Conservation (phyloP, 2,113 vertebrate genomes). For the Colinus virginianus region DNA sequence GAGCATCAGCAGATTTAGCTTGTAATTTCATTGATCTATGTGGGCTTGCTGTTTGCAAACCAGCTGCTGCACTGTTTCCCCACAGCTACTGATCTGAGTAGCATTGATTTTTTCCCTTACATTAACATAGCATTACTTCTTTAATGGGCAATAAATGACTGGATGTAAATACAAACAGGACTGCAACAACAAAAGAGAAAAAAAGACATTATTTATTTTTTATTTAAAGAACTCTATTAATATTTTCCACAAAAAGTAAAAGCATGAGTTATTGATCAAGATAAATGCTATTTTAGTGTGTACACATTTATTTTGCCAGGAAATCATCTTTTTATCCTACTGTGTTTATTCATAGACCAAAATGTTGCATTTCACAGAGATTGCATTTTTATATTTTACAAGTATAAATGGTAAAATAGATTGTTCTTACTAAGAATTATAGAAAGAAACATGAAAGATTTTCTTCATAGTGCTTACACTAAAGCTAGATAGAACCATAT, state of each 20-base stretch:
- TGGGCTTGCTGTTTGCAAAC: slow-evolving; percentile 88
- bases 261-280: slow-evolving; percentile 78
- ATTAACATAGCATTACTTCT: slow-evolving; percentile 92
- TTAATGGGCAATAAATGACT: slow-evolving; percentile 91
- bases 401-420: slow-evolving; percentile 37
- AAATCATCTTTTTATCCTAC: slow-evolving; percentile 57
- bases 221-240: slow-evolving; percentile 78
- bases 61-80: slow-evolving; percentile 87
- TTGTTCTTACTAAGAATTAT: slow-evolving; percentile 33
- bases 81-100: slow-evolving; percentile 90
- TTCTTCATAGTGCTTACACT: slow-evolving; percentile 1
- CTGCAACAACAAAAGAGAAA: slow-evolving; percentile 75
- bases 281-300: slow-evolving; percentile 75
- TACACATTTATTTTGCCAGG: slow-evolving; percentile 60
- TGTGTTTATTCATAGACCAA: slow-evolving; percentile 63
- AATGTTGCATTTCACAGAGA: slow-evolving; percentile 56
- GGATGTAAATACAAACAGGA: slow-evolving; percentile 87
- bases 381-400: slow-evolving; percentile 39
- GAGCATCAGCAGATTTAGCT: slow-evolving; percentile 90
- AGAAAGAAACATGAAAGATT: slow-evolving; percentile 36
- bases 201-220: slow-evolving; percentile 69
- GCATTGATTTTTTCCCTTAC: slow-evolving; percentile 89
- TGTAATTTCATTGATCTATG: slow-evolving; percentile 91
- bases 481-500: slow-evolving; percentile 23
- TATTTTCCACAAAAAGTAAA: slow-evolving; percentile 77